Base-by-base conservation (phyloP, 2,888 invertebrate species). In the Taphrorychus bicolor region DNA sequence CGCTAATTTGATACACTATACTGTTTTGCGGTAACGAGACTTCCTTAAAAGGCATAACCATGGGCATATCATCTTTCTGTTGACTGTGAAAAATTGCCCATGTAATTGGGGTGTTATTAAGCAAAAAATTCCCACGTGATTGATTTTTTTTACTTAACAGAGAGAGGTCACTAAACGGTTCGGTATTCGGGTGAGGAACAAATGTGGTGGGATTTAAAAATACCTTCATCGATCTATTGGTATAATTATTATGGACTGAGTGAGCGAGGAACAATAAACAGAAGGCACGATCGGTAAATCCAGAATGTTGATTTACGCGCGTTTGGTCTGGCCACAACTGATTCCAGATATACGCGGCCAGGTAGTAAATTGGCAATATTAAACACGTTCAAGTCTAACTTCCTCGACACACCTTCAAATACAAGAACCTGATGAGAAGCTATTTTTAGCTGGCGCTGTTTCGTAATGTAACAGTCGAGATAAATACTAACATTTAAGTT, bases 291-390 rank as follows among this genome's bases (percentile, higher is more conserved):
- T 32, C 11, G 32, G 2, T 2, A 32, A 32, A 32, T 32, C 9
- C 24, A 14, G 32, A 23, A 9, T 62, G 62, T 63, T 57, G 57
- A 57, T 63, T 63, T 48, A 23, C 45, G 23, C 58, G 21, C 42
- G 22, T n/a, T 42, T 58, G 17, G 23, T n/a, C 16, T 23, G 22
- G 2, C 24, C 23, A 16, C 9, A 32, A 32, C 32, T 32, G 32
- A 32, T 32, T 32, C 32, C 32, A 32, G 32, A 32, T 32, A 3
- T 11, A 11, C 32, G 3, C 3, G 3, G 9, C 7, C 3, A 3
- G 2, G 9, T 11, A 32, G 32, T 3, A 32, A 3, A 32, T 32
- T 32, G 7, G 32, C 32, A 32, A 32, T 2, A n/a, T n/a, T n/a
- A n/a, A n/a, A n/a, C n/a, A n/a, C n/a, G n/a, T n/a, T n/a, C n/a